Base-by-base conservation (phyloP, 2,888 invertebrate genomes). In the Polylopha cassiicola region DNA sequence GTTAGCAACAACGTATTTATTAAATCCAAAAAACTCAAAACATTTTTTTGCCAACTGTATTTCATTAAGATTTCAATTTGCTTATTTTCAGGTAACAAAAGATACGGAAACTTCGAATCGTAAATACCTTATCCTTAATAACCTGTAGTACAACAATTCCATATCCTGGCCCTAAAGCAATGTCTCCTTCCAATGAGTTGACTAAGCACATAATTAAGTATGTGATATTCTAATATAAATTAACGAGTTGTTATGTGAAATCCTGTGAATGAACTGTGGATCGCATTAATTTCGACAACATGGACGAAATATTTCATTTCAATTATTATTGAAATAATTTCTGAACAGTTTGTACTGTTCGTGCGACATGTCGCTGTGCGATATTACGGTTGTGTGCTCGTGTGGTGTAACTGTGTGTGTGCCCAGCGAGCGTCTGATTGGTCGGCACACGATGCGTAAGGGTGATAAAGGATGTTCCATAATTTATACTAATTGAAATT, bases 141-240 rank as follows among this genome's bases (percentile, higher is more conserved):
- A 74, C 70, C 65, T 54, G 59, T 75, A 81, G 80, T 81, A 81
- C 81, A 81, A 79, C 63, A 59, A 63, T 58, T 70, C 70, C 81
- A 81, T 81, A 82, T 82, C 80, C 60, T 50, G 43, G 61, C 58
- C 55, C 55, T 48, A 46, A 46, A 51, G 50, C 54, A 24, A 31
- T 4, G 51, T 62, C 55, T 65, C 72, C 73, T 72, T 73, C 69
- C 72, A 36, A 44, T 26, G 42, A 43, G 48, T 43, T 38, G 39
- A 29, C 41, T 28, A 7, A 32, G 28, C 39, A 43, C 48, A 54
- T 47, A 46, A 43, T 44, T 43, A 51, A 43, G 43, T 50, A 51
- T 55, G 57, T 55, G 58, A 58, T 57, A 50, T 29, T 39, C 42
- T 41, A 41, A 36, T 29, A 36, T 26, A 30, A 36, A 41, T 30